phyloP scores from a whole-genome alignment of 1,140 invertebrate genomes.

The Trichonephila clavata region DNA sequence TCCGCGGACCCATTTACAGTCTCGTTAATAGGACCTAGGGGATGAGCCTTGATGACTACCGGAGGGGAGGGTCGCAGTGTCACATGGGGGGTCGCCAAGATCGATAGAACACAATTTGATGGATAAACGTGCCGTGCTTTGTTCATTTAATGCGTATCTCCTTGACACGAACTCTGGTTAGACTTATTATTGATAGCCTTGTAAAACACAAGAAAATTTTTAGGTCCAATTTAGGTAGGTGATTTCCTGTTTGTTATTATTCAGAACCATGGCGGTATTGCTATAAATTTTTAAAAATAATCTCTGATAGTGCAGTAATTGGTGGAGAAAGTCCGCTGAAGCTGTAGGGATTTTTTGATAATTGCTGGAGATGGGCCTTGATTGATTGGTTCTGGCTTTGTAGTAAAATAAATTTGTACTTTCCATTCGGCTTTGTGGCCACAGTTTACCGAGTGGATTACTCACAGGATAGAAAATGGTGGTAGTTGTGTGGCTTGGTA shows the following conservation, averaged over 20 bases:
- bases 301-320: background rate
- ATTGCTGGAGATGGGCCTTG: background rate
- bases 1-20: slow-evolving; percentile 33
- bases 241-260: slow-evolving; percentile 52
- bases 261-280: background rate
- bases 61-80: background rate
- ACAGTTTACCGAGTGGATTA: too few species aligned
- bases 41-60: slow-evolving; percentile 1
- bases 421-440: background rate
- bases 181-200: slow-evolving; percentile 54
- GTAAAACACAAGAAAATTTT: slow-evolving; percentile 21
- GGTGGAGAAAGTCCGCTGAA: background rate
- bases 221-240: slow-evolving; percentile 8
- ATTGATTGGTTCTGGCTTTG: background rate
- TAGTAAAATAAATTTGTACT: background rate
- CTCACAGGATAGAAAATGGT: too few species aligned
- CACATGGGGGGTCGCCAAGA: background rate
- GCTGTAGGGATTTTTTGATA: background rate
- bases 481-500: too few species aligned
- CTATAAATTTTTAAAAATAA: slow-evolving; percentile 31
- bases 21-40: slow-evolving; percentile 50
- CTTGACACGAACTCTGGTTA: slow-evolving; percentile 35
- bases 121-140: slow-evolving; percentile 34
- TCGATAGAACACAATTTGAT: slow-evolving; percentile 47
- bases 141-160: background rate